Percentiles rank a stretch among this genome's conserved stretches.
These are phyloP conservation scores for Phortica okadai DNA, from an alignment of 2,888 invertebrate species.

Conservation along the genomic window DNA sequence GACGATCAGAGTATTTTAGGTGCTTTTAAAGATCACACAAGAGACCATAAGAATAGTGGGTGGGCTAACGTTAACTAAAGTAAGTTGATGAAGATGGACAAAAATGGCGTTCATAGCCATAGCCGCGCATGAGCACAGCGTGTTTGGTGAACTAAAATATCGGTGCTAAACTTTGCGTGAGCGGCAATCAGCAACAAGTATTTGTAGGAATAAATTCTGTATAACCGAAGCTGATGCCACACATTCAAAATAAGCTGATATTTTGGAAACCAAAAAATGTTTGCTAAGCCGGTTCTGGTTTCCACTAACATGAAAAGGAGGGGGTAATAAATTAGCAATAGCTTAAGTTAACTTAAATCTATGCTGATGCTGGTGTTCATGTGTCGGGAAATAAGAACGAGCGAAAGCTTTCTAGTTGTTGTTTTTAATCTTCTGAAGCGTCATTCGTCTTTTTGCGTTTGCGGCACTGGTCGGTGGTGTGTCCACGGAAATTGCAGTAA, in stretches of 20 bases:
- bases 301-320: slow-evolving; percentile 49
- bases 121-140: slow-evolving; percentile 48
- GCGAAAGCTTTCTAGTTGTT: slow-evolving; percentile 28
- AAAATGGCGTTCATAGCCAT: slow-evolving; percentile 5
- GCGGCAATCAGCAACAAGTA: neutral
- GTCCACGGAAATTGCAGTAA: slow-evolving; percentile 72
- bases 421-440: slow-evolving; percentile 38
- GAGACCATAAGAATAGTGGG: slow-evolving; percentile 34
- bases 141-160: slow-evolving; percentile 13
- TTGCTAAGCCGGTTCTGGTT: slow-evolving; percentile 46
- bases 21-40: slow-evolving; percentile 56
- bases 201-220: neutral
- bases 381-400: neutral
- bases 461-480: slow-evolving; percentile 67
- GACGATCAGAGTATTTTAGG: slow-evolving; percentile 34
- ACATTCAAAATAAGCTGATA: neutral
- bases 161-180: neutral
- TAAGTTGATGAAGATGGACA: neutral
- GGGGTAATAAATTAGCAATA: slow-evolving; percentile 21
- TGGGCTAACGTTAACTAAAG: too few relatives aligned
- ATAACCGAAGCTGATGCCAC: slow-evolving; percentile 24
- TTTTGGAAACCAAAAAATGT: neutral
- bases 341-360: slow-evolving; percentile 23
- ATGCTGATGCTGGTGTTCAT: slow-evolving; percentile 16
- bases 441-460: slow-evolving; percentile 54